These are phyloP conservation scores for Periophthalmus magnuspinnatus DNA, from an alignment of 2,797 vertebrate genomes.

Conservation along the genomic window DNA sequence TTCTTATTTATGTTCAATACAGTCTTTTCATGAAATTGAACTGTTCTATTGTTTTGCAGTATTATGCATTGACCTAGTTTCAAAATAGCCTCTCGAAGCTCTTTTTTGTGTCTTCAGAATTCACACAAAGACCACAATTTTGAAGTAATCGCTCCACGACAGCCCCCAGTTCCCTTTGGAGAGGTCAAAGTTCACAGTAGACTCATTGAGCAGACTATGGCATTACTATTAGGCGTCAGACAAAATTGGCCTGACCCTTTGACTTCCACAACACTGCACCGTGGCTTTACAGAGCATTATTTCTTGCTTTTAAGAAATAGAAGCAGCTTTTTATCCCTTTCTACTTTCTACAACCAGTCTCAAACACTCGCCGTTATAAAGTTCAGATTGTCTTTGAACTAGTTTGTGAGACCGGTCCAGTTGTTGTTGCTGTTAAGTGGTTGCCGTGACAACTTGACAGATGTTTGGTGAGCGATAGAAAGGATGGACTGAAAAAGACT, in stretches of 20 bases:
- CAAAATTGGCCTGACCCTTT: slow-evolving; percentile 47
- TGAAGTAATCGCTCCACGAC: slow-evolving; percentile 19
- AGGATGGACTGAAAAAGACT: slow-evolving; percentile 25
- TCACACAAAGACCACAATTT: slow-evolving; percentile 20
- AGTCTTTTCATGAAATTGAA: neutral
- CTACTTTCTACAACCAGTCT: slow-evolving; percentile 25
- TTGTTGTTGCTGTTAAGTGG: neutral
- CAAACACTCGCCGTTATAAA: slow-evolving; percentile 20
- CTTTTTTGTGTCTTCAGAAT: slow-evolving; percentile 4
- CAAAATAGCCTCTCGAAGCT: neutral
- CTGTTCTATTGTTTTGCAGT: neutral
- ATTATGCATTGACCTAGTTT: neutral
- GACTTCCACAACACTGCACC: slow-evolving; percentile 33
- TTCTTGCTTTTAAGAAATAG: slow-evolving; percentile 13
- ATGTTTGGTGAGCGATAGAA: slow-evolving; percentile 18
- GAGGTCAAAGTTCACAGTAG: slow-evolving; percentile 40
- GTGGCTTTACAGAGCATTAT: slow-evolving; percentile 37
- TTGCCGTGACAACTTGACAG: slow-evolving; percentile 6
- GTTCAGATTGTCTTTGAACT: slow-evolving; percentile 19
- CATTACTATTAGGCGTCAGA: slow-evolving; percentile 47
- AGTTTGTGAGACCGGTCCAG: neutral
- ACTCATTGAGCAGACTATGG: slow-evolving; percentile 31
- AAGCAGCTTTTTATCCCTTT: slow-evolving; percentile 22
- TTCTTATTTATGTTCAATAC: too few relatives aligned
- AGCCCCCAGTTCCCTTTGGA: slow-evolving; percentile 10